phyloP scores from a whole-genome alignment of 1,140 invertebrate species.

The Mycetomoellerius zeteki region DNA sequence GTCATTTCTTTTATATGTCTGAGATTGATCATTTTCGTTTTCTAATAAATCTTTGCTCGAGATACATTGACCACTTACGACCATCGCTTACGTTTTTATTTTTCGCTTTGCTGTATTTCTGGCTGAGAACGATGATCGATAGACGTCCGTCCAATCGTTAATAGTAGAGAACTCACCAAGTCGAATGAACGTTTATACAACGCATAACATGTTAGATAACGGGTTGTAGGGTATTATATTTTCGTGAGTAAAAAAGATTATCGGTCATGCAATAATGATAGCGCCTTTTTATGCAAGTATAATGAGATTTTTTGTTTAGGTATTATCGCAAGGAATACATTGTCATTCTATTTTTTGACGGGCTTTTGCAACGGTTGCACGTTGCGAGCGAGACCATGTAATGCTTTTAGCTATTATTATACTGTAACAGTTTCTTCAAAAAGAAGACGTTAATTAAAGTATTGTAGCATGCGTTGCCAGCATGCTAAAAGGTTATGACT shows the following conservation, averaged over 20 bases:
- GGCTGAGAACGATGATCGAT: constrained; percentile 37
- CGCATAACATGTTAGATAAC: background rate
- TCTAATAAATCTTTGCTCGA: constrained; percentile 45
- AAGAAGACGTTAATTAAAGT: constrained; percentile 48
- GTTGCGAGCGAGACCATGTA: background rate
- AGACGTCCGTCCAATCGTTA: constrained; percentile 28
- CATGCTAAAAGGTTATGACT: constrained; percentile 33
- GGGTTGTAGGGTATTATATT: background rate
- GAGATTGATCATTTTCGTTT: constrained; percentile 23
- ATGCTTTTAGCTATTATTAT: constrained; percentile 49
- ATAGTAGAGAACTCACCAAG: background rate
- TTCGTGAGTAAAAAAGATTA: constrained; percentile 28
- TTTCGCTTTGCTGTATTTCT: background rate
- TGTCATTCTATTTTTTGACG: constrained; percentile 51
- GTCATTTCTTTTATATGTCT: background rate
- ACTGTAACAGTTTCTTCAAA: constrained; percentile 4
- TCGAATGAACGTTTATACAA: background rate
- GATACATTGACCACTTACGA: constrained; percentile 40
- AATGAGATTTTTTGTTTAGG: constrained; percentile 36
- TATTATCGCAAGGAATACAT: constrained; percentile 36
- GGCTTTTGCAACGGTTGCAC: constrained; percentile 6
- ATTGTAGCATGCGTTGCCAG: constrained; percentile 13
- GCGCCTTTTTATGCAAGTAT: constrained; percentile 6
- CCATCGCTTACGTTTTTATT: constrained; percentile 30
- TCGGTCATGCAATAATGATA: constrained; percentile 25